These are phyloP conservation scores for Bubo bubo DNA, from an alignment of 2,113 vertebrate genomes.

Conservation along the genomic window DNA sequence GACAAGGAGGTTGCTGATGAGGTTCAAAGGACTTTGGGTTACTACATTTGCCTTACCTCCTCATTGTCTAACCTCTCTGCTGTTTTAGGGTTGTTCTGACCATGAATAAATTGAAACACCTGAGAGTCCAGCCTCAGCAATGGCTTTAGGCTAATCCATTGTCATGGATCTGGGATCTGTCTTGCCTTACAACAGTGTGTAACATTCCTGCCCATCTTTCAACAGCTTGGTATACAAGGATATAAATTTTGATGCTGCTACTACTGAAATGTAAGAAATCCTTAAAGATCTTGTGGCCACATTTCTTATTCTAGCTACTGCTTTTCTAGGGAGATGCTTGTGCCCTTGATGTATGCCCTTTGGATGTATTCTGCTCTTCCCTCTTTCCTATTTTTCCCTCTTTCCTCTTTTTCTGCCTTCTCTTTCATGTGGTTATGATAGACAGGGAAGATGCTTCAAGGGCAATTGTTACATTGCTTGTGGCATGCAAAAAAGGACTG, in stretches of 20 bases:
- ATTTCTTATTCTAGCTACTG: neutral
- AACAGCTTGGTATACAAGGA: neutral
- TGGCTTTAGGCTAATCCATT: constrained; percentile 6
- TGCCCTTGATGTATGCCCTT: neutral
- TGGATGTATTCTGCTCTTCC: neutral
- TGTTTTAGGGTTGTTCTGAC: neutral
- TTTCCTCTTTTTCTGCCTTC: neutral
- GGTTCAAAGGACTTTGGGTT: neutral
- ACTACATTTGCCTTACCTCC: neutral
- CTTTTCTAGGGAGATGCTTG: neutral
- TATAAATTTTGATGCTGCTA: neutral
- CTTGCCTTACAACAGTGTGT: neutral
- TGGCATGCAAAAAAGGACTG: neutral
- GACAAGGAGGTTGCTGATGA: neutral
- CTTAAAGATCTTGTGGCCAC: neutral
- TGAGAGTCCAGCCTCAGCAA: neutral
- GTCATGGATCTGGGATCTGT: neutral
- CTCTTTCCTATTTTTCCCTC: neutral
- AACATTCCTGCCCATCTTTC: constrained; percentile 4
- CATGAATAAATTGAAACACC: neutral
- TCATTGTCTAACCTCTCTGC: neutral
- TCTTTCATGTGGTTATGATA: neutral
- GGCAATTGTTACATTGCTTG: neutral
- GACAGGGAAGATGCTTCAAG: neutral
- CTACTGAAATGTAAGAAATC: neutral